Base-by-base conservation (phyloP, 2,113 vertebrate species). In the Callipepla squamata region DNA sequence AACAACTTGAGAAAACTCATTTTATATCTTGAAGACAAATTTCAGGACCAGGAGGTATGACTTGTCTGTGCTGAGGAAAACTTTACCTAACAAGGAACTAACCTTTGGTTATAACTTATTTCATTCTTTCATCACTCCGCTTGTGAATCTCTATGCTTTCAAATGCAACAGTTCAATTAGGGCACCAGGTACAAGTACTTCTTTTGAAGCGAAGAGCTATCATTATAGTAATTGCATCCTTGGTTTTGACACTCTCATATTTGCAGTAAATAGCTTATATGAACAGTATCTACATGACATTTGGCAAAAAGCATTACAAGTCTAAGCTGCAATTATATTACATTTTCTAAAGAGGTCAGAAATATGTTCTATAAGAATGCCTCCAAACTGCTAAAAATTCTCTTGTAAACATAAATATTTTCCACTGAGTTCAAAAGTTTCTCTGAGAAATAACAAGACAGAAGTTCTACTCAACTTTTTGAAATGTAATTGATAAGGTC, bases 391-490 rank as follows among this genome's bases (percentile, higher is more conserved):
- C 25, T 87, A 72, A 87, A 55, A 61, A 38, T 32, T 81, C 4
- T 13, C 51, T 40, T 51, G 50, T 3, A 78, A 45, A 59, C 5
- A 45, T 18, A 50, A 74, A 40, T 50, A 66, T 53, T 63, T 78
- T 11, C 21, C 7, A 23, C 7, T 18, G 57, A 63, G 61, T 82
- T 67, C 30, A 68, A 53, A 75, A 75, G 61, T 65, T 89, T 28
- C 13, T 36, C 26, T 79, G 13, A 68, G 40, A 87, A 85, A 63
- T 30, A 14, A 47, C 0, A 0, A 44, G 40, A 48, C 6, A 21
- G 62, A 85, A 57, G 28, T 80, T 89, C 73, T 28, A 85, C 25
- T 88, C 69, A 87, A 1, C 17, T 65, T 82, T 89, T 80, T 68
- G 68, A 42, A 81, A 61, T 16, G 3, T 38, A 89, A 89, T 22